phyloP scores from a whole-genome alignment of 2,113 vertebrate genomes.

The Cyanocitta stelleri region DNA sequence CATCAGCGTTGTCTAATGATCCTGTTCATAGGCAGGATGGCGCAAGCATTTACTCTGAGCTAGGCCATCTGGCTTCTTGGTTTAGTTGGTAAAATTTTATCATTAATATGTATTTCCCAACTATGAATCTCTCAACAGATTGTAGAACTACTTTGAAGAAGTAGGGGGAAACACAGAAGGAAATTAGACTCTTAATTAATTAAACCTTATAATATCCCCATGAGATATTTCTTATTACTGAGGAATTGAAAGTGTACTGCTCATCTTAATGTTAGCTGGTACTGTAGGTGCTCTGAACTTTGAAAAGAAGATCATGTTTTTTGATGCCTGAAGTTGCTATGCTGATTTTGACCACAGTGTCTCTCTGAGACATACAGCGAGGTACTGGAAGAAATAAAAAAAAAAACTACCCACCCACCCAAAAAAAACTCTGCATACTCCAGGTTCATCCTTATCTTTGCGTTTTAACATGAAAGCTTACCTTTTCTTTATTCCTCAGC shows the following conservation, averaged over 20 bases:
- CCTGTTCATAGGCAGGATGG: neutral
- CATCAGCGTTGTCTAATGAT: fast-evolving
- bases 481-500: neutral
- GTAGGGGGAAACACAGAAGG: neutral
- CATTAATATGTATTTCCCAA: neutral
- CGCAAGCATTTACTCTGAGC: neutral
- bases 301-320: neutral
- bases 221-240: neutral
- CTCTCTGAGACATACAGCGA: neutral
- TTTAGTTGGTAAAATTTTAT: neutral
- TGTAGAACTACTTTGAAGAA: neutral
- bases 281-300: neutral
- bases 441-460: neutral
- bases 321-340: neutral
- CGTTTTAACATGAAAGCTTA: neutral
- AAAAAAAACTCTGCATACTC: fast-evolving
- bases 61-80: neutral
- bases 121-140: neutral
- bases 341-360: neutral
- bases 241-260: neutral
- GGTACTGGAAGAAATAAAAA: neutral
- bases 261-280: neutral
- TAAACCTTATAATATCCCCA: neutral
- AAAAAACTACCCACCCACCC: too few species aligned
- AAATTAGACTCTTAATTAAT: neutral